These are phyloP conservation scores for Acanthosepion pharaonis DNA, from an alignment of 2,888 invertebrate species.

Conservation along the genomic window DNA sequence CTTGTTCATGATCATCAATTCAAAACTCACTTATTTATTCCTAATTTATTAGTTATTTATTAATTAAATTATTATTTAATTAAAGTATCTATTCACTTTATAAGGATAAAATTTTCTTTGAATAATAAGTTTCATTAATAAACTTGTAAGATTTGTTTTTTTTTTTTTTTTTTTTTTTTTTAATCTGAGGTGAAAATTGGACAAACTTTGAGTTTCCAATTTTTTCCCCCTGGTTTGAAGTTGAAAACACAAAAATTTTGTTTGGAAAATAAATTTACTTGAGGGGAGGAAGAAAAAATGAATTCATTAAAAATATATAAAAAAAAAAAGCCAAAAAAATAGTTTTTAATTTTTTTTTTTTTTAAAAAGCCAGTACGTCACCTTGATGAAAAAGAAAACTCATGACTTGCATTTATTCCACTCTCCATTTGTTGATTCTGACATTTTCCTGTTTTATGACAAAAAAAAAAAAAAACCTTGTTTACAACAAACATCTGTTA, in stretches of 20 bases:
- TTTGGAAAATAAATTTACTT: neutral
- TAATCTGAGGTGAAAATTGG: too few species aligned
- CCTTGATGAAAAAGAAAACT: neutral
- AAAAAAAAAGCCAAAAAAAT: neutral
- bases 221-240: neutral
- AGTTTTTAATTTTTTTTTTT: too few species aligned
- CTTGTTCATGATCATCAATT: neutral
- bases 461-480: neutral
- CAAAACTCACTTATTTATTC: neutral
- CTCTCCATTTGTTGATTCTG: neutral
- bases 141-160: neutral
- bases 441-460: constrained; percentile 18
- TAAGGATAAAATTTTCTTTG: too few species aligned
- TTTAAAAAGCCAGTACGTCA: neutral
- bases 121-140: neutral
- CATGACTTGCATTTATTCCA: constrained; percentile 23
- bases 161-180: neutral
- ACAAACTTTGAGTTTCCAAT: too few species aligned
- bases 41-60: neutral
- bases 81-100: neutral
- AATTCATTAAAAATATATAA: neutral
- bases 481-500: neutral
- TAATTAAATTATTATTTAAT: neutral
- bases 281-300: neutral
- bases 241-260: neutral